Evolutionary conservation across 2,888 invertebrate genomes (phyloP).

Genomic region (Hydriomena furcata): DNA sequence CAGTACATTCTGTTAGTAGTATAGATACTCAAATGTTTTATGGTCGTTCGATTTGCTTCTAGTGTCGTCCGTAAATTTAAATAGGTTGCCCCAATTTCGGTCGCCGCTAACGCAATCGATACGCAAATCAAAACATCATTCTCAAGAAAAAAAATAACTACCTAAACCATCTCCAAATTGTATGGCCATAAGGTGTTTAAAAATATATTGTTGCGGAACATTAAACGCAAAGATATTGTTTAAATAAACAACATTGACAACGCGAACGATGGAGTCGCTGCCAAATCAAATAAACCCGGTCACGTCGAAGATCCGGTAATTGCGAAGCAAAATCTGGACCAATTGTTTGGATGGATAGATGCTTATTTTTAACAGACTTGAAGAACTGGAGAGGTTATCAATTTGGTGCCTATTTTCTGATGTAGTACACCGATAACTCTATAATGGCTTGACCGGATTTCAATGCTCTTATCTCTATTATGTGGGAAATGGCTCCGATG

Average conservation of each 20-base stretch:
- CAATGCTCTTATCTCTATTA: no score
- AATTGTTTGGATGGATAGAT: not conserved
- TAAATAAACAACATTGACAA: slow-evolving; percentile 13
- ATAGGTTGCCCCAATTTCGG: not conserved
- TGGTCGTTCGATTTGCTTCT: no score
- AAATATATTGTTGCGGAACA: not conserved
- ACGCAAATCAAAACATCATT: not conserved
- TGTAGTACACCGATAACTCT: no score
- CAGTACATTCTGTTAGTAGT: no score
- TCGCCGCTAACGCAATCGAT: not conserved
- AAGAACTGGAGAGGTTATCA: no score
- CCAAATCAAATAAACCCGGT: slow-evolving; percentile 12
- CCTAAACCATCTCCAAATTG: not conserved
- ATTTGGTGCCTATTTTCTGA: no score
- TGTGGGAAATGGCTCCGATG: no score
- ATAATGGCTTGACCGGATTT: no score
- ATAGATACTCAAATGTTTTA: no score
- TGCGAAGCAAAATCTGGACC: slow-evolving; percentile 1
- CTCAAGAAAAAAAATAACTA: not conserved
- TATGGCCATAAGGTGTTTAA: not conserved
- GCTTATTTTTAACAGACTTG: no score
- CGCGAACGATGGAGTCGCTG: slow-evolving; percentile 1
- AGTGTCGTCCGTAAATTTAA: not conserved
- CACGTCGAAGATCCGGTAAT: slow-evolving; percentile 7
- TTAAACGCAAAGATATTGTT: slow-evolving; percentile 1